Conservation (phyloP, 30 jellyfish, hydroid and myxozoan species). For the Pseudorhiza aurosa region DNA sequence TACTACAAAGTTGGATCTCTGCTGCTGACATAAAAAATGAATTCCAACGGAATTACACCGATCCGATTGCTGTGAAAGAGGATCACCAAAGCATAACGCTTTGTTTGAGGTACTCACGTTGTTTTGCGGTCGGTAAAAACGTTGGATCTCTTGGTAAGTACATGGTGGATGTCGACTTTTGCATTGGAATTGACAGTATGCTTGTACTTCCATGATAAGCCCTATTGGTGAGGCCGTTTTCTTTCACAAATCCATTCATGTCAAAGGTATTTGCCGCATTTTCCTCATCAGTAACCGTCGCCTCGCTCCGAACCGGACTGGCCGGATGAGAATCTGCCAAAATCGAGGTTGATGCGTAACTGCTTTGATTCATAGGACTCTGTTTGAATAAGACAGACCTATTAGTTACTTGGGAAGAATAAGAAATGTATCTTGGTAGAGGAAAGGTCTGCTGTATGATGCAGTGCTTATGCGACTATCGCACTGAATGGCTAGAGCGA, state of each 20-base stretch:
- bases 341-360: background rate
- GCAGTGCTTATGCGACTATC: too few relatives aligned
- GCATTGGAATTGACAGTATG: conserved; percentile 18
- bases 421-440: too few relatives aligned
- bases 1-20: too few relatives aligned
- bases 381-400: too few relatives aligned
- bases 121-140: background rate
- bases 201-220: conserved; percentile 37
- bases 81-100: too few relatives aligned
- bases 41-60: too few relatives aligned
- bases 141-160: conserved; percentile 28
- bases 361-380: conserved; percentile 11
- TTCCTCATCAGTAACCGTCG: background rate
- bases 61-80: too few relatives aligned
- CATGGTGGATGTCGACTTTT: conserved; percentile 15
- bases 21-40: too few relatives aligned
- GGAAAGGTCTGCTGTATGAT: too few relatives aligned
- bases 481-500: too few relatives aligned
- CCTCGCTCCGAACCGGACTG: background rate
- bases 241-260: background rate
- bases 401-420: too few relatives aligned
- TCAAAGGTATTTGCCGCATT: background rate
- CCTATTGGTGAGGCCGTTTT: conserved; percentile 12
- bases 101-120: too few relatives aligned
- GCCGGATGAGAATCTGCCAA: background rate